phyloP scores from a whole-genome alignment of 2,888 invertebrate genomes.

The Amiota communis region DNA sequence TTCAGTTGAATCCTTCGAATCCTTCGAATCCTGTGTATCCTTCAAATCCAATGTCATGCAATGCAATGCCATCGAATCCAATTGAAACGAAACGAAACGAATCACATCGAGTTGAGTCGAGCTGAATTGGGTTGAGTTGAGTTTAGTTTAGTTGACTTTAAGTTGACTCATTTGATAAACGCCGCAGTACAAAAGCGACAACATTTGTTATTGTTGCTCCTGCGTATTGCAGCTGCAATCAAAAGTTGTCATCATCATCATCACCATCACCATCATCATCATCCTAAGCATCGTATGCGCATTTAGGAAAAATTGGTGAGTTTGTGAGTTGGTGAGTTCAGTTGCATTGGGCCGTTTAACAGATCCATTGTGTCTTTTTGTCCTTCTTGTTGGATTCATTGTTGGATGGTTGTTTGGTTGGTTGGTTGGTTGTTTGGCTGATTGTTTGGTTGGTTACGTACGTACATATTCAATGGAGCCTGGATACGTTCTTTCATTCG shows the following conservation, averaged over 20 bases:
- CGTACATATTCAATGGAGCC: background rate
- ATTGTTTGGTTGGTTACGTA: background rate
- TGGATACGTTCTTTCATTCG: background rate
- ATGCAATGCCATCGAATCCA: no score
- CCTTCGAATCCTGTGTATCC: background rate
- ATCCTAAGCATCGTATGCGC: conserved; percentile 14
- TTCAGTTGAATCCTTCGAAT: background rate
- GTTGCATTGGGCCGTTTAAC: background rate
- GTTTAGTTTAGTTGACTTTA: no score
- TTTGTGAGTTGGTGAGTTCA: background rate
- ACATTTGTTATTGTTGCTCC: conserved; percentile 1
- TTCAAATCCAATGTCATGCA: no score
- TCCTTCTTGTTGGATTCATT: background rate
- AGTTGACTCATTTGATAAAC: background rate
- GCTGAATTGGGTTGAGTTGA: no score
- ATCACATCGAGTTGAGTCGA: no score
- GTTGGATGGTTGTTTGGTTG: background rate
- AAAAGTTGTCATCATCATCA: background rate
- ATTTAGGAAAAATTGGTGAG: conserved; percentile 10
- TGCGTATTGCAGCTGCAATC: no score
- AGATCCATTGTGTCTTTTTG: background rate
- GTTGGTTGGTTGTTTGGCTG: background rate
- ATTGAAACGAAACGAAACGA: no score
- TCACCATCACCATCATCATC: conserved; percentile 5
- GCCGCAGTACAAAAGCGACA: background rate